These are phyloP conservation scores for Pachyseris speciosa DNA, from an alignment of 64 coral and sea anemone species.

Conservation along the genomic window DNA sequence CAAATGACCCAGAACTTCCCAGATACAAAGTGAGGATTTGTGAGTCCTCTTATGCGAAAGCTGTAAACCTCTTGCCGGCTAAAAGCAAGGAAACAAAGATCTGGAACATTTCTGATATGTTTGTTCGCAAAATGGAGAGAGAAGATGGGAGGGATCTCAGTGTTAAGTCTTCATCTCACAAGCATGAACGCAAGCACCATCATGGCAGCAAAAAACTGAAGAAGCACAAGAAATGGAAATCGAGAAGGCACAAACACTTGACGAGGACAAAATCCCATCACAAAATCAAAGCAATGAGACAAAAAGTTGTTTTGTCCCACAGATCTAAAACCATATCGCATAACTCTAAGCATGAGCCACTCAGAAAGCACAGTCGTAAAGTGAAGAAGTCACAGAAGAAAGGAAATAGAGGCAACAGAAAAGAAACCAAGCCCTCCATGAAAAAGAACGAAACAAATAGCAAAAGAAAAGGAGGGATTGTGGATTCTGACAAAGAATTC, in stretches of 20 bases:
- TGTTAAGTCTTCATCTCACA: background rate
- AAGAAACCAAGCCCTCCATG: conserved; percentile 4
- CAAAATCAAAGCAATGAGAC: background rate
- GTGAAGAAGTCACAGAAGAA: background rate
- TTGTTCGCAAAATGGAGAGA: conserved; percentile 5
- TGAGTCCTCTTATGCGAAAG: conserved; percentile 50
- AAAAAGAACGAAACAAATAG: background rate
- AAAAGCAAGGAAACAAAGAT: conserved; percentile 15
- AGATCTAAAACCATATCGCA: background rate
- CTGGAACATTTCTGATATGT: background rate
- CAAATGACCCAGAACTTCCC: conserved; percentile 4
- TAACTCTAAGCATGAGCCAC: background rate
- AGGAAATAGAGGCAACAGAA: conserved; percentile 20
- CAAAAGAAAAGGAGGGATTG: background rate
- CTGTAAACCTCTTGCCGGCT: conserved; percentile 5
- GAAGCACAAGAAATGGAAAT: background rate
- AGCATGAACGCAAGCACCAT: background rate
- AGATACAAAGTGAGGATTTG: conserved; percentile 53
- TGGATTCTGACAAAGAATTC: conserved; percentile 28
- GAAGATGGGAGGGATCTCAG: background rate
- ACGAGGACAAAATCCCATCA: background rate
- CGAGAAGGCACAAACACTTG: background rate
- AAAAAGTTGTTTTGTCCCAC: background rate
- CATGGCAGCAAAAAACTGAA: background rate
- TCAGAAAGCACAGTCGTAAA: background rate